These are phyloP conservation scores for Axinella damicornis DNA, from an alignment of 37 sponge, comb jelly and placozoan genomes.

Conservation along the genomic window DNA sequence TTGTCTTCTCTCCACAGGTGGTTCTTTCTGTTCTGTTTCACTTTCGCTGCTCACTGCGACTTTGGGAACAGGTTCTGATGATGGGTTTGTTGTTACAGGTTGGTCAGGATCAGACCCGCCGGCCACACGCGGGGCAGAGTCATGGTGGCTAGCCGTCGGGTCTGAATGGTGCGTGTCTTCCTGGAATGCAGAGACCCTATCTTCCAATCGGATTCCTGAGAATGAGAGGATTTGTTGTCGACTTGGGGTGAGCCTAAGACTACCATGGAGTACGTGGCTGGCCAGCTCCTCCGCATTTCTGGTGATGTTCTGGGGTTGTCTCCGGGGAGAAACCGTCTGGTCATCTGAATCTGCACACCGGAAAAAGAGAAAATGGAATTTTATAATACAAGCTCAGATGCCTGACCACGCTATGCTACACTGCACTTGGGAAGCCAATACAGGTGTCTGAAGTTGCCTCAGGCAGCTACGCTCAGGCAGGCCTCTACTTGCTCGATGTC, in stretches of 20 bases:
- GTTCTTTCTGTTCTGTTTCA: neutral
- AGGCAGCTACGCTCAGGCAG: too few species aligned
- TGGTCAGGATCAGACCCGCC: too few species aligned
- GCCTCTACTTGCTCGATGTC: too few species aligned
- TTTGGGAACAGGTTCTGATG: neutral
- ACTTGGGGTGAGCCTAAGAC: slow-evolving; percentile 57
- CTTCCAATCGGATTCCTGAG: slow-evolving; percentile 69
- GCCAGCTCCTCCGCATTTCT: slow-evolving; percentile 67
- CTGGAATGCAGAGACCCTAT: slow-evolving; percentile 26
- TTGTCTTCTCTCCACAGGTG: neutral
- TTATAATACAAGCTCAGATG: too few species aligned
- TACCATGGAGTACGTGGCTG: slow-evolving; percentile 71
- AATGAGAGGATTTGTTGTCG: slow-evolving; percentile 70
- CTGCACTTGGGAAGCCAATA: too few species aligned
- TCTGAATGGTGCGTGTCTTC: neutral
- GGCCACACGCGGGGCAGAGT: too few species aligned
- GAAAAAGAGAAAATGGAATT: too few species aligned
- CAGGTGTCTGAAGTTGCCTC: too few species aligned
- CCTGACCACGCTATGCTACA: too few species aligned
- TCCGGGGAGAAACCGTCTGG: slow-evolving; percentile 15
- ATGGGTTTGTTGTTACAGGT: too few species aligned
- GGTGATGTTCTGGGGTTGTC: slow-evolving; percentile 15
- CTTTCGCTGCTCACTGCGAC: neutral
- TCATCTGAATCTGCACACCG: slow-evolving; percentile 49
- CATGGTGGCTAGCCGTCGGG: too few species aligned